A percentile compares a stretch with the other conserved stretches of the same genome.
Conservation (phyloP, 2,888 invertebrate species). For the Pherbina coryleti region DNA sequence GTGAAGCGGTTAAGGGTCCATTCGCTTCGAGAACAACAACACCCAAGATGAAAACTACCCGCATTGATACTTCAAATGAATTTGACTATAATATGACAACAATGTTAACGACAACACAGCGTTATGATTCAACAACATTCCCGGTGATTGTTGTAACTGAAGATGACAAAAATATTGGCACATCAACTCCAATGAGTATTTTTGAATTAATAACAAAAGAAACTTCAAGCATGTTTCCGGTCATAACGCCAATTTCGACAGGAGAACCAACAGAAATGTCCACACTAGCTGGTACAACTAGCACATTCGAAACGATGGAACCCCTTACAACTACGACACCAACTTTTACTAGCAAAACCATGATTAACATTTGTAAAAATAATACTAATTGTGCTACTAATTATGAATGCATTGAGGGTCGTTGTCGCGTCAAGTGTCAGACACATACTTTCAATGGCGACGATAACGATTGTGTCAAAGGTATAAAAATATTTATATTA, state of each 20-base stretch:
- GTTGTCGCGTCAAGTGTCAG: conserved; percentile 70
- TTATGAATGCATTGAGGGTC: conserved; percentile 74
- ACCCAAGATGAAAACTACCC: conserved; percentile 65
- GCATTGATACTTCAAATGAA: conserved; percentile 67
- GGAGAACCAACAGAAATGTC: conserved; percentile 52
- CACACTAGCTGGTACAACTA: conserved; percentile 57
- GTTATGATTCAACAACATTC: conserved; percentile 50
- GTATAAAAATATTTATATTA: conserved; percentile 54
- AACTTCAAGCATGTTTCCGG: conserved; percentile 50
- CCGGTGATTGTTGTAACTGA: conserved; percentile 49
- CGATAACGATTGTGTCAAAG: conserved; percentile 62
- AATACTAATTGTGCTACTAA: conserved; percentile 74
- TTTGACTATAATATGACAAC: conserved; percentile 55
- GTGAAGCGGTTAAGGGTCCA: conserved; percentile 53
- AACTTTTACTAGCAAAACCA: conserved; percentile 45
- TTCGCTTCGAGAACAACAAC: conserved; percentile 56
- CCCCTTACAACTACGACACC: conserved; percentile 45
- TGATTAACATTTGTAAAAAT: conserved; percentile 71
- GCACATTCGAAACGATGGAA: conserved; percentile 53
- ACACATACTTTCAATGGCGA: conserved; percentile 17
- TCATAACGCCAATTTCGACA: conserved; percentile 48
- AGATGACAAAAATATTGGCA: conserved; percentile 29
- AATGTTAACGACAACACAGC: conserved; percentile 53
- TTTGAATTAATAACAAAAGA: conserved; percentile 38
- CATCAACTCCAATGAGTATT: conserved; percentile 49